These are phyloP conservation scores for Diploscapter pachys DNA, from an alignment of 1,140 invertebrate genomes.

Conservation along the genomic window DNA sequence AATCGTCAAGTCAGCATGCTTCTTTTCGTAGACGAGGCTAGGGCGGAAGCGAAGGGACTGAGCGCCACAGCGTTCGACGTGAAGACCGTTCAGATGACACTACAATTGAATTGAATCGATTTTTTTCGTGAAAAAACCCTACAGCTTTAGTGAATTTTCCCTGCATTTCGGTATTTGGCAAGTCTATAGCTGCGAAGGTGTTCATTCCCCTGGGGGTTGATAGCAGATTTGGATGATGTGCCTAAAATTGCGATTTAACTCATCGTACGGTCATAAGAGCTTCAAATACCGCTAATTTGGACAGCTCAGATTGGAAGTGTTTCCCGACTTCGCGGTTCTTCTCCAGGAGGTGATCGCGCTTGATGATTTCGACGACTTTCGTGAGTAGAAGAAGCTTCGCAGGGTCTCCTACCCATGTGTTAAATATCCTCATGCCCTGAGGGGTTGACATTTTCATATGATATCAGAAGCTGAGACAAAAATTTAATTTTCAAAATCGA, in stretches of 20 bases:
- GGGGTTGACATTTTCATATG: constrained; percentile 30
- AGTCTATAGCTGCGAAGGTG: constrained; percentile 84
- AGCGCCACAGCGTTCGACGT: constrained; percentile 82
- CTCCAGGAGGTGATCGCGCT: constrained; percentile 75
- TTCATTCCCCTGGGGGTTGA: constrained; percentile 72
- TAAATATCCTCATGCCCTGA: constrained; percentile 86
- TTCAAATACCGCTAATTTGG: constrained; percentile 59
- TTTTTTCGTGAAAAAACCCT: constrained; percentile 2
- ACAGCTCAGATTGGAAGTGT: constrained; percentile 72
- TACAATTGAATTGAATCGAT: constrained; percentile 6
- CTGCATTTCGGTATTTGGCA: constrained; percentile 67
- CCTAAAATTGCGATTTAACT: constrained; percentile 17
- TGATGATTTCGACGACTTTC: constrained; percentile 78
- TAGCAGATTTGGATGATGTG: constrained; percentile 8
- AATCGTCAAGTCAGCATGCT: constrained; percentile 86
- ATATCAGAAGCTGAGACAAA: too few species aligned
- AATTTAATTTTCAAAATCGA: too few species aligned
- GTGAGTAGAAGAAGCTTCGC: constrained; percentile 84
- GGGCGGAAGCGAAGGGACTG: constrained; percentile 79
- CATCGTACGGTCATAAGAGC: constrained; percentile 32
- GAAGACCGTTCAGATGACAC: constrained; percentile 70
- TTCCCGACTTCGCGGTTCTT: constrained; percentile 75
- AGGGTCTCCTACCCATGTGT: constrained; percentile 99
- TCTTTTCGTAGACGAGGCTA: constrained; percentile 78
- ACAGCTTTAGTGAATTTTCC: constrained; percentile 74